These are phyloP conservation scores for Sycophaga agraensis DNA, from an alignment of 1,140 invertebrate genomes.

Conservation along the genomic window DNA sequence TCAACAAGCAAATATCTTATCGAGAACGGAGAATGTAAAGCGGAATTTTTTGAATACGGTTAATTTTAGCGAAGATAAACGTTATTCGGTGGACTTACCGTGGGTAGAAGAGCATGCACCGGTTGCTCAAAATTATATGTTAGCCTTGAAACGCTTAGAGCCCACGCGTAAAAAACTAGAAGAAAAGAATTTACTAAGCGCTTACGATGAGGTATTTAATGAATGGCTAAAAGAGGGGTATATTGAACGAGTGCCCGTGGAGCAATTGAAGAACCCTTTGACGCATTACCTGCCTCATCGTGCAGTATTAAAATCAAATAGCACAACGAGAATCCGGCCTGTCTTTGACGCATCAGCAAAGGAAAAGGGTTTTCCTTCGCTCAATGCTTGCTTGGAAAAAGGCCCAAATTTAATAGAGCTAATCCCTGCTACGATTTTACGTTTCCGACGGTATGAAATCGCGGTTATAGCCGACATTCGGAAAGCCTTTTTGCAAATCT, in stretches of 20 bases:
- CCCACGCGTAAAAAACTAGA: slow-evolving; percentile 33
- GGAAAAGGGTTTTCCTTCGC: slow-evolving; percentile 32
- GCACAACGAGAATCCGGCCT: slow-evolving; percentile 36
- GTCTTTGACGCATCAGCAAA: slow-evolving; percentile 43
- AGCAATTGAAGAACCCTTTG: slow-evolving; percentile 10
- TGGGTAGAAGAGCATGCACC: slow-evolving; percentile 40
- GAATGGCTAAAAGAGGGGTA: slow-evolving; percentile 39
- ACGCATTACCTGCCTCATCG: slow-evolving; percentile 44
- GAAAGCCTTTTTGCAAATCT: slow-evolving; percentile 34
- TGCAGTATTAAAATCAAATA: slow-evolving; percentile 37
- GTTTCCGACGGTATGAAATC: slow-evolving; percentile 29
- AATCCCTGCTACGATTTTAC: neutral
- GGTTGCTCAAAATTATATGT: slow-evolving; percentile 30
- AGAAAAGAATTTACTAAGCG: slow-evolving; percentile 30
- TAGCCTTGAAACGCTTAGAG: slow-evolving; percentile 31
- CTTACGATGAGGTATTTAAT: slow-evolving; percentile 42
- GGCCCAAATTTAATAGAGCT: slow-evolving; percentile 12
- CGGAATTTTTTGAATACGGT: slow-evolving; percentile 39
- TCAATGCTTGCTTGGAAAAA: slow-evolving; percentile 37
- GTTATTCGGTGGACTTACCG: slow-evolving; percentile 41
- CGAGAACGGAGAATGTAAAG: slow-evolving; percentile 28
- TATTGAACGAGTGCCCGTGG: slow-evolving; percentile 36
- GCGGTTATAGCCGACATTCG: slow-evolving; percentile 35
- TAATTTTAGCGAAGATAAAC: slow-evolving; percentile 30
- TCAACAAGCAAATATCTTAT: slow-evolving; percentile 31